Percentiles rank a stretch among this genome's conserved stretches.
phyloP scores from a whole-genome alignment of 2,797 vertebrate species.

The Pantherophis alleghaniensis region DNA sequence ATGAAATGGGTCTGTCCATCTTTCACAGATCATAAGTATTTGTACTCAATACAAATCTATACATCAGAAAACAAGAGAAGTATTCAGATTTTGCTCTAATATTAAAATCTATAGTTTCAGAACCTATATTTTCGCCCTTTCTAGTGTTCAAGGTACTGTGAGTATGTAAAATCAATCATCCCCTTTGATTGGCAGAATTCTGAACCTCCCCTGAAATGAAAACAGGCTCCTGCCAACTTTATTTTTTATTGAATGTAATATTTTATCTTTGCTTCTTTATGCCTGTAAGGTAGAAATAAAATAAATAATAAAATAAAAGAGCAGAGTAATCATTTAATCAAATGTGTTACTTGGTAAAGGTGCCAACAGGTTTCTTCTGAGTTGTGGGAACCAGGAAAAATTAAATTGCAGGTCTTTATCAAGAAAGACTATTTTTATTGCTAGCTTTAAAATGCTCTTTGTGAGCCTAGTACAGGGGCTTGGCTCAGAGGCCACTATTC shows the following conservation, averaged over 20 bases:
- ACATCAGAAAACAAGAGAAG: background rate
- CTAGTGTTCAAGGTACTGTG: background rate
- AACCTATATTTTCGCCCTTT: background rate
- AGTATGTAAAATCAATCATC: background rate
- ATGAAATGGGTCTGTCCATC: background rate
- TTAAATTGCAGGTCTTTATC: accelerated
- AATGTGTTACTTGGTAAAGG: background rate
- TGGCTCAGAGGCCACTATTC: background rate
- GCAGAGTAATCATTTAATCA: background rate
- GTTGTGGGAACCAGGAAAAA: background rate
- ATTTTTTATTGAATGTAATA: background rate
- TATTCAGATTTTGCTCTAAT: slow-evolving; percentile 21
- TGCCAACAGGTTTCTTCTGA: background rate
- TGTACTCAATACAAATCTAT: background rate
- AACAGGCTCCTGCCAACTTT: background rate
- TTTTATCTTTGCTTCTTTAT: background rate
- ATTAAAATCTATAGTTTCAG: background rate
- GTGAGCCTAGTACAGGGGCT: background rate
- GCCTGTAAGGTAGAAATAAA: background rate
- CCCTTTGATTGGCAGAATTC: background rate
- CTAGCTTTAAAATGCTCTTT: background rate
- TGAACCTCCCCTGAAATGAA: background rate
- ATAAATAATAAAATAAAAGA: background rate
- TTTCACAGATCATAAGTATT: background rate
- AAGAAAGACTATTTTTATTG: background rate